Conservation (phyloP, 1,140 invertebrate species). For the Chironomus tepperi region DNA sequence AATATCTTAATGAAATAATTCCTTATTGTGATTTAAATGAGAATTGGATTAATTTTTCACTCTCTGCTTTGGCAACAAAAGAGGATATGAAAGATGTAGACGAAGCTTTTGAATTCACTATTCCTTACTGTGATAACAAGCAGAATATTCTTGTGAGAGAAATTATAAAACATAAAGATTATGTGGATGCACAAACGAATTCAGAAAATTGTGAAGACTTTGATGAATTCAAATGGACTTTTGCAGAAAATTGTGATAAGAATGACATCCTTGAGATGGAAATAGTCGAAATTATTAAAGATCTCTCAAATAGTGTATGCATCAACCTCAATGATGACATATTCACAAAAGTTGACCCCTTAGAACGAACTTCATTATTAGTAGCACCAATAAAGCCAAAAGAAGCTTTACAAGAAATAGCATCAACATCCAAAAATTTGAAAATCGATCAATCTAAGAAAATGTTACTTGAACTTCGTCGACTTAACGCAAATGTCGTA, state of each 20-base stretch:
- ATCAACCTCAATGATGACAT: slow-evolving; percentile 4
- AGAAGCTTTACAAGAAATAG: background rate
- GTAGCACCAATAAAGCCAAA: background rate
- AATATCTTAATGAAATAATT: slow-evolving; percentile 1
- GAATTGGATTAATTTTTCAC: background rate
- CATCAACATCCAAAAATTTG: background rate
- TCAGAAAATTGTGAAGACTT: background rate
- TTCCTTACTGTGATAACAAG: background rate
- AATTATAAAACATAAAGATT: background rate
- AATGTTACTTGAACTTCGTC: background rate
- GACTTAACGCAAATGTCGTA: background rate
- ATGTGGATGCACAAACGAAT: background rate
- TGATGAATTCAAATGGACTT: background rate
- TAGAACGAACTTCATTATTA: background rate
- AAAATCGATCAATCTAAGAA: background rate
- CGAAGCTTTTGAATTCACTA: background rate
- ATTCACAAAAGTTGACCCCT: background rate
- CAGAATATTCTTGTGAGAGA: background rate
- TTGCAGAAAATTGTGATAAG: background rate
- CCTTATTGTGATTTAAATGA: background rate
- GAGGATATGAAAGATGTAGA: background rate
- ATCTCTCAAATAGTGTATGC: background rate
- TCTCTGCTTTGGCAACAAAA: background rate
- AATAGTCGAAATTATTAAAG: slow-evolving; percentile 1
- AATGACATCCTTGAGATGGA: background rate